phyloP scores from a whole-genome alignment of 2,113 vertebrate genomes.

The Panurus biarmicus region DNA sequence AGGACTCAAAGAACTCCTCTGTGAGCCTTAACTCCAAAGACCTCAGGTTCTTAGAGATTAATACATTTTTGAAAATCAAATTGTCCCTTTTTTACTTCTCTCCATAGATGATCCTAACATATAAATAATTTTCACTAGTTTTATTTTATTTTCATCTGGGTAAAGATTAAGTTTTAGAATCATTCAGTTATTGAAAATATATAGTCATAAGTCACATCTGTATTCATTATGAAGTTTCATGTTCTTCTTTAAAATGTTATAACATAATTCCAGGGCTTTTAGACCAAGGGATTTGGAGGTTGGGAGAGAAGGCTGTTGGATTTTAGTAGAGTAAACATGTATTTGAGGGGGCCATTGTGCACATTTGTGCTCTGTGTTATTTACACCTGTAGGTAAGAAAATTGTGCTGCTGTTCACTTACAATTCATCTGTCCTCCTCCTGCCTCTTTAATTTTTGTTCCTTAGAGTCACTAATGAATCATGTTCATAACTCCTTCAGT shows the following conservation, averaged over 20 bases:
- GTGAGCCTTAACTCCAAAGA: neutral
- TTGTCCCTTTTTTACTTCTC: neutral
- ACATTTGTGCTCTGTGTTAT: neutral
- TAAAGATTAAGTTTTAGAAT: neutral
- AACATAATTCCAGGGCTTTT: neutral
- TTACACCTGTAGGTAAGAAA: neutral
- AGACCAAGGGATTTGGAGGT: neutral
- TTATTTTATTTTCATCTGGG: neutral
- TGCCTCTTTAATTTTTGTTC: neutral
- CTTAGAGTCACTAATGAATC: neutral
- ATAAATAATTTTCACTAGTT: neutral
- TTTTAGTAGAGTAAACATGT: accelerated
- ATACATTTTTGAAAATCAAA: neutral
- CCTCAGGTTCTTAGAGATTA: neutral
- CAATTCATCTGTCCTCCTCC: neutral
- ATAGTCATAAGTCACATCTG: neutral
- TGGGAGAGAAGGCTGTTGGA: neutral
- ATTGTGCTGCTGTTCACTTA: neutral
- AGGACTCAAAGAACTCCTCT: neutral
- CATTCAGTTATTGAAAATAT: neutral
- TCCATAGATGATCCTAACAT: neutral
- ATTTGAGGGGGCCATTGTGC: neutral
- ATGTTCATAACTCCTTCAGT: neutral
- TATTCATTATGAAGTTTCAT: neutral
- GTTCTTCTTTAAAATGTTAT: neutral